Evolutionary conservation across 2,797 vertebrate genomes (phyloP).

Genomic region (Mastacembelus armatus): DNA sequence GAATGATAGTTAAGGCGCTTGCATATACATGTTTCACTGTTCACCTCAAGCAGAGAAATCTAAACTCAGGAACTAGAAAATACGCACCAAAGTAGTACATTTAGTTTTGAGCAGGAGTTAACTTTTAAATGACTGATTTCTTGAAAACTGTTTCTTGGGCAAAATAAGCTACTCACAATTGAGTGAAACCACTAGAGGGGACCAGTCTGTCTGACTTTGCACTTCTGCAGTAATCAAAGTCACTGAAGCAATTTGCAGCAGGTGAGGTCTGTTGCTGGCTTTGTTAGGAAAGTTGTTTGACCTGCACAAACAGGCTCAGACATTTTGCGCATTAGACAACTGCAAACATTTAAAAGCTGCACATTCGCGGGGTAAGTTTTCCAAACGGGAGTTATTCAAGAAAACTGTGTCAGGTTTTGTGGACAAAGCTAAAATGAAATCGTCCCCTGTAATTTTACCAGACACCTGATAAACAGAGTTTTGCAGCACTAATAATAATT

Average conservation of each 20-base stretch:
- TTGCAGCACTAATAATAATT: too few relatives aligned
- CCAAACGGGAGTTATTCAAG: too few relatives aligned
- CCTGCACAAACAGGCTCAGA: slow-evolving; percentile 11
- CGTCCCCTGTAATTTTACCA: too few relatives aligned
- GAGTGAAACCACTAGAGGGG: slow-evolving; percentile 73
- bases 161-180: not conserved
- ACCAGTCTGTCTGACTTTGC: slow-evolving; percentile 28
- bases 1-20: not conserved
- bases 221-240: slow-evolving; percentile 5
- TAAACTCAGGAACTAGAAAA: not conserved
- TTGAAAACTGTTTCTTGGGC: not conserved
- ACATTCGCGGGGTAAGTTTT: too few relatives aligned
- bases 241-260: slow-evolving; percentile 37
- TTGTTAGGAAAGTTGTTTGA: slow-evolving; percentile 9
- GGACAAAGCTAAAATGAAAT: too few relatives aligned
- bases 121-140: not conserved
- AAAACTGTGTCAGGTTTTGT: too few relatives aligned
- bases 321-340: too few relatives aligned
- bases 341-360: too few relatives aligned
- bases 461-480: too few relatives aligned
- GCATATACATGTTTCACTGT: slow-evolving; percentile 38
- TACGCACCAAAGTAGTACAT: not conserved
- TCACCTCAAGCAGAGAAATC: not conserved
- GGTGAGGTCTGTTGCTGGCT: slow-evolving; percentile 44
- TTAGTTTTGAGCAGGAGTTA: not conserved